Evolutionary conservation across 2,888 invertebrate species (phyloP), one percentile per base, ranked within the genome.

Genomic region (Tachina lurida): DNA sequence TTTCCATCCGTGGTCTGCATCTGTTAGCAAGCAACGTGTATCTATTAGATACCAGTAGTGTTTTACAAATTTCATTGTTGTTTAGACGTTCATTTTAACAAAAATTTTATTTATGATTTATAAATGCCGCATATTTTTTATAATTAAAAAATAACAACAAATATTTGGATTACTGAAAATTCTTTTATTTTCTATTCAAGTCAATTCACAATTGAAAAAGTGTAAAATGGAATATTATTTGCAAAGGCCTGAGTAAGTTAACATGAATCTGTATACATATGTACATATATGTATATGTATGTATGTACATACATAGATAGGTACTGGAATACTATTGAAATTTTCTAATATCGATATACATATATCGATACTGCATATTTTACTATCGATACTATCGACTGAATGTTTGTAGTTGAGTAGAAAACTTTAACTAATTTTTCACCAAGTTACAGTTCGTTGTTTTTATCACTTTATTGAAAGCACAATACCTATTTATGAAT

Each of bases 31-130:
- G 62, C 63, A 76, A 71, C 67, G 68, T 84, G 80, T 85, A 84
- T 84, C 81, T 71, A 56, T 10, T 45, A 54, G 81, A 85, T 78
- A 82, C 52, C 39, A 86, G 71, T 49, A 85, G 85, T 75, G 71
- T 31, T 58, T 19, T 2, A 73, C 22, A 60, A 47, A 76, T 22
- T 56, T 49, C 19, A 52, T 62, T 65, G 70, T 70, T 49, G 63
- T 54, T 10, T 68, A 71, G 65, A 63, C 77, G 15, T 60, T 75
- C 31, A 7, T 31, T 17, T 58, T 19, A 39, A 17, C 10, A 60
- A 49, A 22, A 54, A 45, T 41, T 39, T 45, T 31, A 70, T 79
- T 75, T 62, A n/a, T 5, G 70, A 49, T 63, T 85, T n/a, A 12
- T 63, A 7, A 70, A 78, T 65, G 85, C 58, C 74, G 78, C 74